Base-by-base conservation (phyloP, 2,888 invertebrate genomes). In the Ferrisia virgata region DNA sequence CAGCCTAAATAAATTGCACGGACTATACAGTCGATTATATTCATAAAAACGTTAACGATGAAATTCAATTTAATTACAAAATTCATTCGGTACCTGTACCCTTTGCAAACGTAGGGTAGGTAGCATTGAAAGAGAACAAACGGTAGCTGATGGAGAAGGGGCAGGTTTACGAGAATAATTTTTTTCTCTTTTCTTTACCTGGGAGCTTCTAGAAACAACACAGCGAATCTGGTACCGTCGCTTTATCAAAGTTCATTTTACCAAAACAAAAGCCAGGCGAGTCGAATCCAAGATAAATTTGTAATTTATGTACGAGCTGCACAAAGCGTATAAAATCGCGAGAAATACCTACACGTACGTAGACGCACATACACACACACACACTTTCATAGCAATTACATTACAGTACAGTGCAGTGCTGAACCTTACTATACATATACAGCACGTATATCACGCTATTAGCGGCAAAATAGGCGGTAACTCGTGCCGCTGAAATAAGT, bases 381-480 rank as follows among this genome's bases (percentile, higher is more conserved):
- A 36, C 36, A 36, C 36, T 8, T 4, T 36, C 5, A 36, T 36
- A 36, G n/a, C n/a, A n/a, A n/a, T n/a, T n/a, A n/a, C n/a, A n/a
- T n/a, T n/a, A n/a, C n/a, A n/a, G n/a, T n/a, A n/a, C n/a, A n/a
- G n/a, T n/a, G n/a, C n/a, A n/a, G n/a, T n/a, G n/a, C n/a, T n/a
- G n/a, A n/a, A n/a, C n/a, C n/a, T n/a, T n/a, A n/a, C n/a, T n/a
- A n/a, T 6, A 36, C 36, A 6, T 36, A 36, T 43, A 43, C 11
- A n/a, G n/a, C n/a, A 9, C 43, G 22, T 28, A 64, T 64, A 22
- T 8, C 28, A 25, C 22, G 58, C 58, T 64, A 64, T 64, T 64
- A 64, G 58, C 58, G 58, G 58, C 28, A 64, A 64, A 64, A 64
- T 64, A 64, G 58, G 58, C 58, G 58, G 58, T 64, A 64, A 64